phyloP scores from a whole-genome alignment of 2,113 vertebrate genomes.

The Microtus montanus region DNA sequence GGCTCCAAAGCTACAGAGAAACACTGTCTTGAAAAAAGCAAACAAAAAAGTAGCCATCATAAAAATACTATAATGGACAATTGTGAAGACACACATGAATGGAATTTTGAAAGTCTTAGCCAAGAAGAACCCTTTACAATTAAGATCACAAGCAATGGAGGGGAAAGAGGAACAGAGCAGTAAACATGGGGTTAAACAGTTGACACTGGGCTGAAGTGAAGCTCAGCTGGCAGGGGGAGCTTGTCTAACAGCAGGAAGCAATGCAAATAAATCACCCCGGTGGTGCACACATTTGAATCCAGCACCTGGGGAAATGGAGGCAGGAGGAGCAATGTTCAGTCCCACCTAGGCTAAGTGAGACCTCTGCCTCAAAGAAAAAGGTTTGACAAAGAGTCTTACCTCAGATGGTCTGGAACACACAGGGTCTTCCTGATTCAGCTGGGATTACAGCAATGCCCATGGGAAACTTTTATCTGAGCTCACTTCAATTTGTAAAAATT shows the following conservation, averaged over 20 bases:
- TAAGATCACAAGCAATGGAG: background rate
- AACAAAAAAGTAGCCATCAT: background rate
- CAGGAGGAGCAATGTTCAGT: background rate
- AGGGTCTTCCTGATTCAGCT: background rate
- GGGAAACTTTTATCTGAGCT: background rate
- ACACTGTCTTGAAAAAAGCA: too few relatives aligned
- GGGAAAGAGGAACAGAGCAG: background rate
- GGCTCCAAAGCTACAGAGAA: too few relatives aligned
- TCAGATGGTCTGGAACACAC: background rate
- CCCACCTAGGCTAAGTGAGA: background rate
- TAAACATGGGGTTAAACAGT: background rate
- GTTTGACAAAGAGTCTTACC: background rate
- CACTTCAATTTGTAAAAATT: background rate
- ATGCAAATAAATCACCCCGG: background rate
- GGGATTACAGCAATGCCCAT: background rate
- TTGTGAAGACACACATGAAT: background rate
- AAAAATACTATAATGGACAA: background rate
- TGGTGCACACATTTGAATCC: background rate
- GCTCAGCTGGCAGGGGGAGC: background rate
- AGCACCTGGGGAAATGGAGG: background rate
- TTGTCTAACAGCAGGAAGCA: background rate
- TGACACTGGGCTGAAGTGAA: background rate
- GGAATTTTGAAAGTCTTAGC: background rate
- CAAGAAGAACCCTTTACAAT: background rate
- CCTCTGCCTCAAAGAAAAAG: background rate